A percentile compares a stretch with the other conserved stretches of the same genome.
Conservation (phyloP, 2,888 invertebrate species). For the Drosophila sordidula region DNA sequence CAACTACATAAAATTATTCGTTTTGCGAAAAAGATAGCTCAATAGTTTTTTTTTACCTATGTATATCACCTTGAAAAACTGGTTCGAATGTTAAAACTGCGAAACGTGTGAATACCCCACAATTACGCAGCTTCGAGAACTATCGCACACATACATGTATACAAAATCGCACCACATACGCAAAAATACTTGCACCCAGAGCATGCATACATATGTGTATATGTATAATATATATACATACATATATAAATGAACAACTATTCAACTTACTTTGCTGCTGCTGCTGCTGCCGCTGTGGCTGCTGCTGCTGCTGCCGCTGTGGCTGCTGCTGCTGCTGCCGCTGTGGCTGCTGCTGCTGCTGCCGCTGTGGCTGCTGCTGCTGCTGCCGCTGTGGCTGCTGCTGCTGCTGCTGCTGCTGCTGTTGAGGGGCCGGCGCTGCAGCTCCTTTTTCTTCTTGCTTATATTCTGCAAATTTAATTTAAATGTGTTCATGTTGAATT, state of each 20-base stretch:
- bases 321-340: too few species aligned
- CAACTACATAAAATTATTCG: background rate
- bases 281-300: too few species aligned
- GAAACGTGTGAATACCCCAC: conserved; percentile 4
- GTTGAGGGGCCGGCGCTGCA: conserved; percentile 21
- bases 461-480: conserved; percentile 27
- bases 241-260: conserved; percentile 1
- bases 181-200: background rate
- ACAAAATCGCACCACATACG: background rate
- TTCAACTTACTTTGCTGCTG: conserved; percentile 44
- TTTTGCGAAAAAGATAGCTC: background rate
- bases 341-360: too few species aligned
- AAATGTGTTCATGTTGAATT: background rate
- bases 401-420: too few species aligned
- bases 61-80: too few species aligned
- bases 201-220: background rate
- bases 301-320: too few species aligned
- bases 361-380: too few species aligned
- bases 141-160: background rate
- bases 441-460: conserved; percentile 12
- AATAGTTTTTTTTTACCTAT: background rate
- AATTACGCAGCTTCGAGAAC: background rate
- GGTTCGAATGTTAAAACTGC: background rate
- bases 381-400: too few species aligned
- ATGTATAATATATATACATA: background rate